Conservation (phyloP, 2,797 vertebrate genomes). For the Miichthys miiuy region DNA sequence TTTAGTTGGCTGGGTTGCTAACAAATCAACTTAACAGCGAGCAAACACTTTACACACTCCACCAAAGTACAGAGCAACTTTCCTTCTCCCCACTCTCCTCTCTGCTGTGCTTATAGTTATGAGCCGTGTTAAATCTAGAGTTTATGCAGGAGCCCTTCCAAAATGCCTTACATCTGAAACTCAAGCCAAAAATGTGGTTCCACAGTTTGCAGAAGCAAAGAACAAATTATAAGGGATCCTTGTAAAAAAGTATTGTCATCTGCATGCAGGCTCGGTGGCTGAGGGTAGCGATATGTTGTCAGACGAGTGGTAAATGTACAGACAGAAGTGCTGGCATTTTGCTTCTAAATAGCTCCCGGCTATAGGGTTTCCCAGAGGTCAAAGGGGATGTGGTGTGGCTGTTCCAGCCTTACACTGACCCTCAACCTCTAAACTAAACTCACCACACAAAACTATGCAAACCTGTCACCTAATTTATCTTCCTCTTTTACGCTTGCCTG, state of each 20-base stretch:
- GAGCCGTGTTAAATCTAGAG: conserved; percentile 52
- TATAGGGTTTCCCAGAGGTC: conserved; percentile 75
- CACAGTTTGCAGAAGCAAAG: conserved; percentile 16
- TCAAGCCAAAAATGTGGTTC: conserved; percentile 35
- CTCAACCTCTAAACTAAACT: conserved; percentile 78
- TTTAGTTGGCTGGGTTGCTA: conserved; percentile 66
- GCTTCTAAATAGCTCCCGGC: conserved; percentile 65
- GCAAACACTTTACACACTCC: conserved; percentile 65
- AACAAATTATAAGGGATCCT: conserved; percentile 33
- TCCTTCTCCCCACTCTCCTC: conserved; percentile 15
- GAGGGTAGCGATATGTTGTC: conserved; percentile 47
- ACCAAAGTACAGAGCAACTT: conserved; percentile 54
- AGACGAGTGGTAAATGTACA: conserved; percentile 57
- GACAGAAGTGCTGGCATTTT: conserved; percentile 62
- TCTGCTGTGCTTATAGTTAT: conserved; percentile 44
- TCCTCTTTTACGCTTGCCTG: conserved; percentile 67
- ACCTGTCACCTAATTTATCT: conserved; percentile 81
- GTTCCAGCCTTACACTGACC: conserved; percentile 61
- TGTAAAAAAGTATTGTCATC: conserved; percentile 51
- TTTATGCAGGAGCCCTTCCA: conserved; percentile 51
- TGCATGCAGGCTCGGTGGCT: not conserved
- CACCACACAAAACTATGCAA: conserved; percentile 72
- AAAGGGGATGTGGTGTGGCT: conserved; percentile 67
- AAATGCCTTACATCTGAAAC: conserved; percentile 44
- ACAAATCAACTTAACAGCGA: conserved; percentile 77